Evolutionary conservation across 2,888 invertebrate species (phyloP), one percentile per base, ranked within the genome.

Genomic region (Sycophila texana): DNA sequence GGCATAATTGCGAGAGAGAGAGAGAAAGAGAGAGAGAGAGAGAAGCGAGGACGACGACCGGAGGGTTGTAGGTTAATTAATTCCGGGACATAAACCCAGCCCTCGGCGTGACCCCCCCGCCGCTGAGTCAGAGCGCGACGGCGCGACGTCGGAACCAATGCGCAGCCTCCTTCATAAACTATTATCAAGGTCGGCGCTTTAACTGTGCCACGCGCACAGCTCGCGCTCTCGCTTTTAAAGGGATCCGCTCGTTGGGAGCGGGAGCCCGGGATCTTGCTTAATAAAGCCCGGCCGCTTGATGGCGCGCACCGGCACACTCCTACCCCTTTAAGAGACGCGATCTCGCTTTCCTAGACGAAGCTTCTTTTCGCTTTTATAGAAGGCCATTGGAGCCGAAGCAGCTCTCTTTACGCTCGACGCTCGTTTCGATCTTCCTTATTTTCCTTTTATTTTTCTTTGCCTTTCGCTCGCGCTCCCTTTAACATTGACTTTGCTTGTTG

Each of bases 1-100:
- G 51, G 60, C n/a, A 18, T 12, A 39, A 47, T 13, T 14, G 67
- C 22, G 47, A 16, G 57, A 12, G 67, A 22, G 26, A 22, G 26
- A 16, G 47, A 16, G 57, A 12, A 60, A 22, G 26, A 22, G 26
- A 16, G 26, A 65, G 49, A 26, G 57, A 74, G 49, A 26, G 57
- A 68, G 83, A 79, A 65, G 68, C 68, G 82, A 77, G 82, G 78
- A 76, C 83, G 84, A 80, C 82, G 82, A 73, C 81, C n/a, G 82
- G 83, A 84, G 85, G 86, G 85, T 86, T 87, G 84, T 87, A 84
- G 88, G 88, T 88, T 88, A 88, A 89, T 89, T 89, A 88, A 88
- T 88, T 88, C 88, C 86, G 85, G 87, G 85, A 86, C 88, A 88
- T 88, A 88, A 88, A 87, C 84, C 84, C 85, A 84, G 83, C 83